phyloP scores from a whole-genome alignment of 2,888 invertebrate genomes.

The Dioctria linearis region DNA sequence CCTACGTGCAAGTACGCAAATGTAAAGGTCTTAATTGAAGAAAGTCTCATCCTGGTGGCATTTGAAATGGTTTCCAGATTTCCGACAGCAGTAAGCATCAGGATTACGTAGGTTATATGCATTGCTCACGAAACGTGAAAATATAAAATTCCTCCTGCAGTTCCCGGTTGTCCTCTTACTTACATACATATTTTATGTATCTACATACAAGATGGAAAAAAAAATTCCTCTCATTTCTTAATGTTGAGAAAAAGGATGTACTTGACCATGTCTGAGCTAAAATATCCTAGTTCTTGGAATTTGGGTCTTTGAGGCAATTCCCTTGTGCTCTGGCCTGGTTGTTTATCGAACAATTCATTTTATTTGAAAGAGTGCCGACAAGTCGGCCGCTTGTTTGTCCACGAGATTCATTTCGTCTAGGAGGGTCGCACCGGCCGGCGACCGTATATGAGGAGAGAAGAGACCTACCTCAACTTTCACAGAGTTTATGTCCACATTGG shows the following conservation, averaged over 20 bases:
- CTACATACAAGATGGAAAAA: conserved; percentile 2
- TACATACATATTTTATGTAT: neutral
- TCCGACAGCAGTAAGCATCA: conserved; percentile 7
- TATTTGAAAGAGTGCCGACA: conserved; percentile 53
- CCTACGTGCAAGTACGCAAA: neutral
- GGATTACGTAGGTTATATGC: neutral
- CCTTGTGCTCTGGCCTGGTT: conserved; percentile 34
- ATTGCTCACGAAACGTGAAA: neutral
- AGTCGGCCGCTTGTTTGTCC: conserved; percentile 53
- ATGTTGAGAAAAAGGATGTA: conserved; percentile 19
- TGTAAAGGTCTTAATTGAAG: conserved; percentile 27
- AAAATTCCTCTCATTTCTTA: conserved; percentile 11
- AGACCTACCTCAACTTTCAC: conserved; percentile 28
- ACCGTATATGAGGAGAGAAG: neutral
- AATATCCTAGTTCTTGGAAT: conserved; percentile 55
- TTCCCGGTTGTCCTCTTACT: neutral
- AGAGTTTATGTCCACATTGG: conserved; percentile 35
- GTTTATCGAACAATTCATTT: conserved; percentile 57
- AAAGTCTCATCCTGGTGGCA: conserved; percentile 33
- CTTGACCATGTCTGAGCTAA: conserved; percentile 39
- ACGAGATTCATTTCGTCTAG: conserved; percentile 33
- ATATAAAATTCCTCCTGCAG: conserved; percentile 3
- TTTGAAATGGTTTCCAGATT: conserved; percentile 50
- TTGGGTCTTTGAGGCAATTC: conserved; percentile 52
- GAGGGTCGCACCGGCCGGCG: neutral